Evolutionary conservation across 2,888 invertebrate genomes (phyloP).

Genomic region (Scaptomyza reducta): DNA sequence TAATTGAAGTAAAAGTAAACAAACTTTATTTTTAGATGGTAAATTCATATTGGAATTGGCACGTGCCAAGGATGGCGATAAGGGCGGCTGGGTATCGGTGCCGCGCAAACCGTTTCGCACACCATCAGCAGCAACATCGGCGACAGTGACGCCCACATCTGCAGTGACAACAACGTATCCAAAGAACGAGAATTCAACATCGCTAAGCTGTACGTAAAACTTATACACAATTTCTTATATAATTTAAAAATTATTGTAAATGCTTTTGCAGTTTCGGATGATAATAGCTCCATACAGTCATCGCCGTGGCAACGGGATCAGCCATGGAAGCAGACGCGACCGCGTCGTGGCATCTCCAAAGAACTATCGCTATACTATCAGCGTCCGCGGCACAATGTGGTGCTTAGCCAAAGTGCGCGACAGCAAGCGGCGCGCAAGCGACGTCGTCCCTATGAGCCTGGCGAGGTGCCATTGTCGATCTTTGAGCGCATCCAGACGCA

Average conservation of each 20-base stretch:
- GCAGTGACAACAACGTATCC: conserved; percentile 84
- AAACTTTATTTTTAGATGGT: conserved; percentile 88
- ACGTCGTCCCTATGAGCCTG: conserved; percentile 88
- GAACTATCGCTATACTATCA: conserved; percentile 88
- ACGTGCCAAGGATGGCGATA: conserved; percentile 90
- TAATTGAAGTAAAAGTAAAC: no score
- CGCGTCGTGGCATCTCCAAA: conserved; percentile 89
- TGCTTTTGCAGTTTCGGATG: conserved; percentile 89
- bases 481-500: conserved; percentile 46
- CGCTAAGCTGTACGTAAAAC: conserved; percentile 90
- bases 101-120: conserved; percentile 95
- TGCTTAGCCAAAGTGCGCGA: conserved; percentile 70
- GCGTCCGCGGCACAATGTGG: conserved; percentile 74
- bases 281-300: conserved; percentile 95
- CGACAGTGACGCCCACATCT: conserved; percentile 86
- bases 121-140: conserved; percentile 87
- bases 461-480: conserved; percentile 47
- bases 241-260: conserved; percentile 4
- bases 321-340: conserved; percentile 93
- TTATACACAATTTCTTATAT: no score
- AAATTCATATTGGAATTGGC: conserved; percentile 95
- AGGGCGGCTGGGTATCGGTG: conserved; percentile 94
- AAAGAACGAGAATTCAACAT: conserved; percentile 90
- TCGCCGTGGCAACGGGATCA: conserved; percentile 96
- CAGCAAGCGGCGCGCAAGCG: conserved; percentile 85